phyloP scores from a whole-genome alignment of 2,888 invertebrate species.

The Bruchidius siliquastri region DNA sequence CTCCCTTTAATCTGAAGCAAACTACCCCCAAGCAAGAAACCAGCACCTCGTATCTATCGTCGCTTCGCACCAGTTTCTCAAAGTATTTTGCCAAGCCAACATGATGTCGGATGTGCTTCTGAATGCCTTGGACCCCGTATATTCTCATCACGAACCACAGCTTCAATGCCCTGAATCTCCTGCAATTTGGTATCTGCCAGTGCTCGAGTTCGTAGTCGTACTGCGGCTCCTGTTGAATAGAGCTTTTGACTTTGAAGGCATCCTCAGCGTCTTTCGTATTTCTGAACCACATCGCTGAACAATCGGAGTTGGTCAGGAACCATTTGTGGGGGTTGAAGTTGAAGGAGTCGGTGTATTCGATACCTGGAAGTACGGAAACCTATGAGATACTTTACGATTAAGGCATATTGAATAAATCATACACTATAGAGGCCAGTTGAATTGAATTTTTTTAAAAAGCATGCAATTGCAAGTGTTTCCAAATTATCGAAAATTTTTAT shows the following conservation, averaged over 20 bases:
- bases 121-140: constrained; percentile 76
- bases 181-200: constrained; percentile 83
- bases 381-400: neutral
- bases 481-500: no score
- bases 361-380: constrained; percentile 21
- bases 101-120: constrained; percentile 71
- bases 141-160: constrained; percentile 88
- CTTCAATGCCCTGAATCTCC: constrained; percentile 84
- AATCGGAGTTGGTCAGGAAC: constrained; percentile 92
- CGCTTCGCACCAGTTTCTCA: constrained; percentile 62
- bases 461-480: no score
- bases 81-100: constrained; percentile 74
- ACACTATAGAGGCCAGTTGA: no score
- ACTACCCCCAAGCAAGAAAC: constrained; percentile 58
- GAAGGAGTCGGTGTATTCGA: constrained; percentile 82
- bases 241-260: constrained; percentile 68
- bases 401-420: neutral
- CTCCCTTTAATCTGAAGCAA: constrained; percentile 82
- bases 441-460: no score
- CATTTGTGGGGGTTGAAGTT: constrained; percentile 96
- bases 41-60: constrained; percentile 74
- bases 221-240: constrained; percentile 12
- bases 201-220: constrained; percentile 80
- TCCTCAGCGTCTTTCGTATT: constrained; percentile 75
- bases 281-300: constrained; percentile 88